Evolutionary conservation across 2,113 vertebrate species (phyloP), one percentile per base, ranked within the genome.

Genomic region (Recurvirostra avosetta): DNA sequence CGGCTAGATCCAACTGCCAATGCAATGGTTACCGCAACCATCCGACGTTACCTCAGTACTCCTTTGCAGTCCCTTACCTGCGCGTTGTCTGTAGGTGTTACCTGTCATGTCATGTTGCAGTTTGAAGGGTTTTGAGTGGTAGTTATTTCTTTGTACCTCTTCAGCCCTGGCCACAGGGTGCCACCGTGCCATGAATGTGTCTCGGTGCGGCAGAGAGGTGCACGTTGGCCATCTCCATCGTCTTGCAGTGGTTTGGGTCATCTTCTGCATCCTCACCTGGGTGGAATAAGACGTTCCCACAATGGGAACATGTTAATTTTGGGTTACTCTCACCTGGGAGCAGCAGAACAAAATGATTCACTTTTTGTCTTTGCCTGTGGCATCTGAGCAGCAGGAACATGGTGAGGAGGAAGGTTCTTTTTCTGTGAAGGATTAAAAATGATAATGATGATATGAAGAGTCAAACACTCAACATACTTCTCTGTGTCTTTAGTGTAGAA

Each of bases 161-260:
- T 81, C 65, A 68, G 34, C 21, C 20, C 63, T 30, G 50, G 50
- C 34, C 41, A 32, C 16, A 4, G 19, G 63, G 16, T 45, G 15
- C 41, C 30, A 5, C 34, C 5, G 1, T 45, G 62, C 50, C 34
- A 6, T 20, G 4, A 8, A 9, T 2, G 6, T 47, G 40, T 47
- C 63, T 25, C 27, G 17, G 27, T 2, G 2, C 3, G 8, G 65
- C 9, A 34, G 53, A 40, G 53, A 16, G 22, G 30, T 12, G 29
- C 2, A 1, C 10, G 4, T 10, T 53, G 32, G 38, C 36, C 25
- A 1, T 9, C 23, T 22, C 30, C 15, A 3, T 19, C 23, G 53
- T 47, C 40, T 52, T 22, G 26, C 26, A 8, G 22, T 1, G 2
- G 43, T 12, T 47, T 6, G 16, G 65, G 17, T 82, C 8, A 1